Conservation (phyloP, 2,888 invertebrate genomes). For the Anthrax anthrax region DNA sequence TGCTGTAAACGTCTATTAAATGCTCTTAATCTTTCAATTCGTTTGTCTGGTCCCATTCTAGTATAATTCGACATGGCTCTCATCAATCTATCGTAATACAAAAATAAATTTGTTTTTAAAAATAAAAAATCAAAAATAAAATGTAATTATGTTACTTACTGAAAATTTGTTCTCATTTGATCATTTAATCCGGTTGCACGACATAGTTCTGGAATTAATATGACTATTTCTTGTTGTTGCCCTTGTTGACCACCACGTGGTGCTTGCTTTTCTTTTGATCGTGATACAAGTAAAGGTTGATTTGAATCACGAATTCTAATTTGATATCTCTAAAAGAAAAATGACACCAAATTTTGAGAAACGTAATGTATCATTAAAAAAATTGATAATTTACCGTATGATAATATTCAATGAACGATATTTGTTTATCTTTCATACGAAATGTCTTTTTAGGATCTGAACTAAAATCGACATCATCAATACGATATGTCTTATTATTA, state of each 20-base stretch:
- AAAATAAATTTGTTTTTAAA: no score
- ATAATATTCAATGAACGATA: slow-evolving; percentile 54
- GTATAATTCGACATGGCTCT: slow-evolving; percentile 58
- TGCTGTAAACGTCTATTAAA: slow-evolving; percentile 51
- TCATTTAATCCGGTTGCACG: slow-evolving; percentile 70
- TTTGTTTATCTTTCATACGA: slow-evolving; percentile 40
- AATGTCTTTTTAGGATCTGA: slow-evolving; percentile 48
- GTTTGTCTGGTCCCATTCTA: slow-evolving; percentile 55
- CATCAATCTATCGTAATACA: slow-evolving; percentile 46
- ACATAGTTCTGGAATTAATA: slow-evolving; percentile 77
- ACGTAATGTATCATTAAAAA: not conserved
- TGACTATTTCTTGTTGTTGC: slow-evolving; percentile 40
- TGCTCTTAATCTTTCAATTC: slow-evolving; percentile 48
- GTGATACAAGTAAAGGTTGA: slow-evolving; percentile 71
- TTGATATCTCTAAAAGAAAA: slow-evolving; percentile 46
- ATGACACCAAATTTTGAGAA: not conserved
- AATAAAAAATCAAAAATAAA: no score
- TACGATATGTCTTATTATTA: slow-evolving; percentile 46
- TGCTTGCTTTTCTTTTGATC: slow-evolving; percentile 47
- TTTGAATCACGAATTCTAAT: slow-evolving; percentile 44
- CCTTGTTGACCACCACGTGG: slow-evolving; percentile 43
- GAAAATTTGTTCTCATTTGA: slow-evolving; percentile 47
- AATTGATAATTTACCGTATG: slow-evolving; percentile 34
- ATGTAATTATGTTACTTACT: no score
- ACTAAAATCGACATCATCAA: slow-evolving; percentile 60